phyloP scores from a whole-genome alignment of 1,140 invertebrate genomes.

The Sarcophaga peregrina region DNA sequence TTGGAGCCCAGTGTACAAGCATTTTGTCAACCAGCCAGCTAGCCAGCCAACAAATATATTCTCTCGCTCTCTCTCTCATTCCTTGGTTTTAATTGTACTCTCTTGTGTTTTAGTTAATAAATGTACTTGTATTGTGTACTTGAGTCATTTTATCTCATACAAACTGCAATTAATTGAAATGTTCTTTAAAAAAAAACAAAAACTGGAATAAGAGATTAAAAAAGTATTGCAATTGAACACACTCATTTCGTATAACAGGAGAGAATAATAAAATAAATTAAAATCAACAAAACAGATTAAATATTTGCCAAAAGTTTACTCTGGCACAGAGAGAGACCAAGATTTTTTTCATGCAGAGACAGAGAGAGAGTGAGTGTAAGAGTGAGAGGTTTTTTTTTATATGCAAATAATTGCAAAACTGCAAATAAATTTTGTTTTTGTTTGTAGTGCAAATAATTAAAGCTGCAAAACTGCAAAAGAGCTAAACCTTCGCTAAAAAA shows the following conservation, averaged over 20 bases:
- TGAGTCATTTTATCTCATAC: neutral
- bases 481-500: neutral
- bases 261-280: constrained; percentile 46
- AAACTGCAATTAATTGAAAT: constrained; percentile 66
- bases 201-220: neutral
- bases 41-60: neutral
- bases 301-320: neutral
- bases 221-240: too few species aligned
- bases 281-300: constrained; percentile 1
- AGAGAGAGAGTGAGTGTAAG: neutral
- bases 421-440: neutral
- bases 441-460: neutral
- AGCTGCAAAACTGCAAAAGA: constrained; percentile 31
- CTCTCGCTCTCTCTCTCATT: neutral
- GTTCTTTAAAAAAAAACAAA: constrained; percentile 54
- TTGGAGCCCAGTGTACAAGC: too few species aligned
- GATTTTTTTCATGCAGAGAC: too few species aligned
- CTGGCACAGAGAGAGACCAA: neutral
- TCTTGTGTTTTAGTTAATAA: neutral
- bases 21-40: too few species aligned
- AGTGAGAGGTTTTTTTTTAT: neutral
- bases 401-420: too few species aligned
- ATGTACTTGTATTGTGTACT: neutral
- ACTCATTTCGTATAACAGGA: neutral
- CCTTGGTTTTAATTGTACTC: neutral